These are phyloP conservation scores for Portunus trituberculatus DNA, from an alignment of 1,140 invertebrate genomes.

Conservation along the genomic window DNA sequence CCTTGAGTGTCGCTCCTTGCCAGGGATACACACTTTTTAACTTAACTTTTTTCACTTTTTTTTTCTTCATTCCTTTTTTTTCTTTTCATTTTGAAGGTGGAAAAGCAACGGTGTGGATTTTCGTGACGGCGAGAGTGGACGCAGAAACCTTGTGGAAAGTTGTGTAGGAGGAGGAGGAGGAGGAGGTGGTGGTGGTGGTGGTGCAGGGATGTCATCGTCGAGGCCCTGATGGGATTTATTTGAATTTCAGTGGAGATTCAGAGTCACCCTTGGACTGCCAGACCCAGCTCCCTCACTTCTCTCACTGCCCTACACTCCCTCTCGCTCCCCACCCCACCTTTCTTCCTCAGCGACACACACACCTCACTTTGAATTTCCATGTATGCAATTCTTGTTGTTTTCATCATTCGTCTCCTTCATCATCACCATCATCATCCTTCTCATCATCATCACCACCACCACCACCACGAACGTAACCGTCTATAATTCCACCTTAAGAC, in stretches of 20 bases:
- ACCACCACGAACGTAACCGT: too few relatives aligned
- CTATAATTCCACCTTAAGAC: too few relatives aligned
- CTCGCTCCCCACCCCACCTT: background rate
- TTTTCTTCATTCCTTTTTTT: too few relatives aligned
- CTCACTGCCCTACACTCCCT: background rate
- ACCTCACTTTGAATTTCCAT: background rate
- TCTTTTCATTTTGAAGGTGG: too few relatives aligned
- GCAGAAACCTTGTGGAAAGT: background rate
- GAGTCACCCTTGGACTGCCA: too few relatives aligned
- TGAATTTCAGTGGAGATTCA: background rate
- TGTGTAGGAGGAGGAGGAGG: background rate
- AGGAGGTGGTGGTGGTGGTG: background rate
- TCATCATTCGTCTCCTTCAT: background rate
- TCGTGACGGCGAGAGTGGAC: too few relatives aligned
- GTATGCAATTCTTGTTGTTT: background rate
- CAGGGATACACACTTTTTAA: too few relatives aligned
- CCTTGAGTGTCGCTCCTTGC: too few relatives aligned
- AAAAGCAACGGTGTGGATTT: too few relatives aligned
- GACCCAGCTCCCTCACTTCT: too few relatives aligned
- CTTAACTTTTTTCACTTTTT: too few relatives aligned
- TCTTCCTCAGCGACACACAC: background rate
- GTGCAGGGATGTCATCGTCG: background rate
- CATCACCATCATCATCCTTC: background rate
- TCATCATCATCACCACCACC: too few relatives aligned
- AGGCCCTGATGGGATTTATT: slow-evolving; percentile 12